Percentiles rank a stretch among this genome's conserved stretches.
These are phyloP conservation scores for Galemys pyrenaicus DNA, from an alignment of 2,113 vertebrate species.

Conservation along the genomic window DNA sequence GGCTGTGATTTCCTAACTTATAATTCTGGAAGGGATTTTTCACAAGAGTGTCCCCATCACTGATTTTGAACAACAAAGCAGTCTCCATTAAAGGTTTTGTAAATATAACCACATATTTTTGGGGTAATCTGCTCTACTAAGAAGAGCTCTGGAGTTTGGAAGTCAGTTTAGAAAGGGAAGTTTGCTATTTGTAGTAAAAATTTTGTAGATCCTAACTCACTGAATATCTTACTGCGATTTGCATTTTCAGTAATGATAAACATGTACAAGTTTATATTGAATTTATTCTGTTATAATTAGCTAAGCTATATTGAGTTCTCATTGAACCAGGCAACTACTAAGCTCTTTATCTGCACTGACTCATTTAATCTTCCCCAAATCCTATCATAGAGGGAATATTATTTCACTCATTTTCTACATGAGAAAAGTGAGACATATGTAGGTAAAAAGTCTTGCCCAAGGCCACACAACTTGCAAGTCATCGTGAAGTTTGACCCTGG, in stretches of 20 bases:
- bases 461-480: slow-evolving; percentile 13
- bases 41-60: neutral
- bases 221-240: neutral
- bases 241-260: slow-evolving; percentile 36
- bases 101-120: neutral
- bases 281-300: slow-evolving; percentile 38
- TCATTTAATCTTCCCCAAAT: slow-evolving; percentile 41
- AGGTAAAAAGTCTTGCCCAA: slow-evolving; percentile 37
- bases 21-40: slow-evolving; percentile 22
- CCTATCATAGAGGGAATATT: slow-evolving; percentile 35
- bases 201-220: neutral
- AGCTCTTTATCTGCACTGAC: neutral
- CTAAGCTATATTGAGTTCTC: neutral
- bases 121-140: neutral
- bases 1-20: neutral
- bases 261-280: neutral
- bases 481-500: neutral
- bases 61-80: neutral
- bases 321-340: neutral
- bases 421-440: slow-evolving; percentile 2
- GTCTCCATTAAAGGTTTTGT: neutral
- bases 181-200: slow-evolving; percentile 34
- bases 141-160: neutral
- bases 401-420: slow-evolving; percentile 46
- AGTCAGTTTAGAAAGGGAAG: neutral